Evolutionary conservation across 2,888 invertebrate genomes (phyloP), one percentile per base, ranked within the genome.

Genomic region (Pemphredon lugubris): DNA sequence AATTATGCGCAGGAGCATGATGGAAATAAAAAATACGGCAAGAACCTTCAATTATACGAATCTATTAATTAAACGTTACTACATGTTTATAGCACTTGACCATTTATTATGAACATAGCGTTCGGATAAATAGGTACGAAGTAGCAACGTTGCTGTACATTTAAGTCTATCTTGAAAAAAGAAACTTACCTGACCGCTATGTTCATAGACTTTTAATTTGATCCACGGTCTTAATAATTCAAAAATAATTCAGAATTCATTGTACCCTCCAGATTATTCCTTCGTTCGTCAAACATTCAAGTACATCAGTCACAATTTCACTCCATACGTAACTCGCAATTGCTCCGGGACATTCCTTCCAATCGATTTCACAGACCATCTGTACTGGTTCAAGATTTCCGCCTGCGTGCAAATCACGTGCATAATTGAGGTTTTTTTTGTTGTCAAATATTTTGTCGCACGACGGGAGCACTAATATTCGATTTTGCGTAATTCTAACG

Each of bases 241-340:
- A 57, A 68, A 57, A 57, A 47, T 68, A 42, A 42, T 45, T 32
- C 23, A 23, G 30, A 63, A 59, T 32, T 44, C 44, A 40, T 30
- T 51, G 74, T 77, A 87, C 87, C 79, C 80, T 79, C 84, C 86
- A 86, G 14, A 85, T 51, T 13, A 82, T 70, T 42, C 75, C 70
- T 32, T 88, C 87, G 53, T 81, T 83, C 1, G 75, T 77, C 26
- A 88, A 64, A 58, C 76, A 84, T 26, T 88, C 88, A 9, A 85
- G 81, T 16, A 88, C 88, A 37, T 88, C 88, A 5, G 87, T 86
- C 2, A 88, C 87, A 4, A 86, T 78, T 70, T 88, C 88, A 6
- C 76, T 82, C 88, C 88, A 88, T 37, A 88, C 59, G 57, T 88
- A 88, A 80, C 82, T 80, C 13, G 57, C 60, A 14, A 87, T 70